Evolutionary conservation across 2,888 invertebrate species (phyloP).

Genomic region (Amiota minor): DNA sequence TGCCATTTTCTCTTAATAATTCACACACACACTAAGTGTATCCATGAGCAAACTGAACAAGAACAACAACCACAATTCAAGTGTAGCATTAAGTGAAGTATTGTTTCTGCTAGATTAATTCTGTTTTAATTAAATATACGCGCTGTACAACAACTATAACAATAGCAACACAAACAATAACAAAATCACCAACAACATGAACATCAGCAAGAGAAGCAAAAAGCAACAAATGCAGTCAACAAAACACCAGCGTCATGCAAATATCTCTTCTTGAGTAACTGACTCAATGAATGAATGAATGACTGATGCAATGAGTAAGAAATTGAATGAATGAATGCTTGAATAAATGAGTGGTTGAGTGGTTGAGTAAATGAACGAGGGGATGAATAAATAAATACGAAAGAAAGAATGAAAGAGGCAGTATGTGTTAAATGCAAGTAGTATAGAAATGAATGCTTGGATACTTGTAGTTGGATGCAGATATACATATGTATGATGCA

Average conservation of each 20-base stretch:
- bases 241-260: slow-evolving; percentile 66
- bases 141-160: slow-evolving; percentile 69
- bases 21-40: neutral
- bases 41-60: neutral
- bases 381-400: no score
- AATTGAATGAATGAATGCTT: slow-evolving; percentile 47
- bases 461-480: no score
- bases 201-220: slow-evolving; percentile 33
- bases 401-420: no score
- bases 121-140: slow-evolving; percentile 68
- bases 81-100: slow-evolving; percentile 66
- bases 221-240: slow-evolving; percentile 37
- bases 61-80: slow-evolving; percentile 3
- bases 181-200: neutral
- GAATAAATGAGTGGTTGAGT: slow-evolving; percentile 35
- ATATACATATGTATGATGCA: no score
- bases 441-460: no score
- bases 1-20: neutral
- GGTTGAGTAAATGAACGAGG: neutral
- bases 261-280: slow-evolving; percentile 41
- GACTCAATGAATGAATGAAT: slow-evolving; percentile 57
- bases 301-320: slow-evolving; percentile 44
- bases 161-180: slow-evolving; percentile 48
- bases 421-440: no score
- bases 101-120: slow-evolving; percentile 68